These are phyloP conservation scores for Colinus virginianus DNA, from an alignment of 2,113 vertebrate species.

Conservation along the genomic window DNA sequence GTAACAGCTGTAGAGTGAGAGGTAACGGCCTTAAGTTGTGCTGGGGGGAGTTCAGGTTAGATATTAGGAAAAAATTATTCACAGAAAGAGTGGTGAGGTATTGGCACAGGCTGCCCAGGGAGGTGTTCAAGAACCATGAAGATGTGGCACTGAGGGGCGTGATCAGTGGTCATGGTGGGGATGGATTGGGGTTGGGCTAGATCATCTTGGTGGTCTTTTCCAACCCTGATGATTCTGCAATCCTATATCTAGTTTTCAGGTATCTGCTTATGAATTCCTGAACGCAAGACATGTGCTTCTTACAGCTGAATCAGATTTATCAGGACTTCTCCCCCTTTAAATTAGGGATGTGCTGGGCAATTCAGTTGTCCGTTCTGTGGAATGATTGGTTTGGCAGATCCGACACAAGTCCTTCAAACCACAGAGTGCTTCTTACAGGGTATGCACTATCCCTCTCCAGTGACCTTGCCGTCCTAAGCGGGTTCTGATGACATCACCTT, in stretches of 20 bases:
- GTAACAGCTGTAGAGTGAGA: no score
- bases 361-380: neutral
- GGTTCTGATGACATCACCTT: conserved; percentile 76
- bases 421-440: neutral
- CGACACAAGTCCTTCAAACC: neutral
- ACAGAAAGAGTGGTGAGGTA: no score
- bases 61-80: no score
- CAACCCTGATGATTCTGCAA: no score
- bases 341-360: neutral
- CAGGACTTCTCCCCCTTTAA: neutral
- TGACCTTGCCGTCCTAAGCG: conserved; percentile 71
- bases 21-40: no score
- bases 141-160: no score
- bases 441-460: conserved; percentile 53
- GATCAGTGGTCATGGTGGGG: no score
- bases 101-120: no score
- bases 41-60: no score
- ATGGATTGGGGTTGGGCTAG: no score
- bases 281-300: neutral
- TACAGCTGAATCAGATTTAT: neutral
- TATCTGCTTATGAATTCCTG: neutral
- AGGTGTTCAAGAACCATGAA: no score
- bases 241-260: neutral
- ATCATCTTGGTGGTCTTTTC: no score
- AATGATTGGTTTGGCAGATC: neutral